Evolutionary conservation across 2,797 vertebrate species (phyloP).

Genomic region (Oreochromis grahami): DNA sequence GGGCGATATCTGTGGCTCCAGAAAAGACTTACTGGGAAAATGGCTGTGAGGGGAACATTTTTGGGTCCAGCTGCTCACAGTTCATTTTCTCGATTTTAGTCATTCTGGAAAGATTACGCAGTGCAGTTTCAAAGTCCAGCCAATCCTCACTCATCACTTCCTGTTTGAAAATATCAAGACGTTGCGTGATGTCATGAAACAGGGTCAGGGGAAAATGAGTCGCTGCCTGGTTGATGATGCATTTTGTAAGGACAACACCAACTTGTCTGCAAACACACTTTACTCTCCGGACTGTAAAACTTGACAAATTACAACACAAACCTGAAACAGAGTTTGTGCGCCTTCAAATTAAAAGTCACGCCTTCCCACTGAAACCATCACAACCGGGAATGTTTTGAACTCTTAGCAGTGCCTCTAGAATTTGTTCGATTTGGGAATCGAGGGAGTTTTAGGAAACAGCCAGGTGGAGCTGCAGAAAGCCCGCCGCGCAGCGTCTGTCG

Average conservation of each 20-base stretch:
- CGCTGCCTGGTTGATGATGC: rapidly evolving
- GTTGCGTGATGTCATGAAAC: neutral
- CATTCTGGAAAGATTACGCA: neutral
- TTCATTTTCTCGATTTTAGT: neutral
- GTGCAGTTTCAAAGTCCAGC: neutral
- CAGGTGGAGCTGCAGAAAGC: neutral
- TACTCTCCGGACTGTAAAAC: neutral
- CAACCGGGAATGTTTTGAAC: neutral
- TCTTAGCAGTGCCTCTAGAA: neutral
- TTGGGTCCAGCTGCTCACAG: neutral
- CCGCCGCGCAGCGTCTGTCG: neutral
- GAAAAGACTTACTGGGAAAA: neutral
- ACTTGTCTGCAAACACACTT: neutral
- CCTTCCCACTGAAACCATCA: neutral
- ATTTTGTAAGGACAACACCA: neutral
- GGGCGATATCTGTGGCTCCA: neutral
- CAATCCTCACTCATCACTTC: neutral
- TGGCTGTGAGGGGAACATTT: neutral
- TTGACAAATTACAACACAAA: rapidly evolving
- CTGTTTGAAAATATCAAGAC: neutral
- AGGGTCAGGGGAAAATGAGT: neutral
- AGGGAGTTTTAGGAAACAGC: neutral
- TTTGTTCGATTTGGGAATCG: rapidly evolving
- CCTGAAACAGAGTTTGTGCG: neutral
- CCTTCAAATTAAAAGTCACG: neutral